phyloP scores from a whole-genome alignment of 2,113 vertebrate species.

The Lepus europaeus region DNA sequence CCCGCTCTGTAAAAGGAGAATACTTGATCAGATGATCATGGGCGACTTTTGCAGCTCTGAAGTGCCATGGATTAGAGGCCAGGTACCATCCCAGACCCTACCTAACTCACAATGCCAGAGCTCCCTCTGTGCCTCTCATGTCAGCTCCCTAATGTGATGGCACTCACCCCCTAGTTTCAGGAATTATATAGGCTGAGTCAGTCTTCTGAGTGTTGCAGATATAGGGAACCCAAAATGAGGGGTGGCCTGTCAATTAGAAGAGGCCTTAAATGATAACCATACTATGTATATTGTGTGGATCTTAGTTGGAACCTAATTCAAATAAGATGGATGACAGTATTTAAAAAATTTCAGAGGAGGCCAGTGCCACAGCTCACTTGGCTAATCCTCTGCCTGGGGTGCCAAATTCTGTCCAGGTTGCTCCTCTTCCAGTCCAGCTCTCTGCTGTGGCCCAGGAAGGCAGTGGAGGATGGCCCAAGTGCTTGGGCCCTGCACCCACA shows the following conservation, averaged over 20 bases:
- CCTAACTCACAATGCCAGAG: not conserved
- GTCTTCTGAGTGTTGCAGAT: not conserved
- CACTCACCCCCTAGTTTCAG: not conserved
- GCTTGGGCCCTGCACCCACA: too few relatives aligned
- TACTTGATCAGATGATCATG: not conserved
- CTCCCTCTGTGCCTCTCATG: not conserved
- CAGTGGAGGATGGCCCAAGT: too few relatives aligned
- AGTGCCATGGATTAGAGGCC: not conserved
- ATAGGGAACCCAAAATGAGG: not conserved
- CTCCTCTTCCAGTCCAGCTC: too few relatives aligned
- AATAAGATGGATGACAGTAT: not conserved
- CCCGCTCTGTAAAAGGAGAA: not conserved
- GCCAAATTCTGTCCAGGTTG: too few relatives aligned
- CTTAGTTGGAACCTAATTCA: constrained; percentile 48
- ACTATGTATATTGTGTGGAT: not conserved
- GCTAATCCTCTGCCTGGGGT: too few relatives aligned
- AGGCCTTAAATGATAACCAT: not conserved
- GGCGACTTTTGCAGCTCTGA: constrained; percentile 1
- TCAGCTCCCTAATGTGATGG: not conserved
- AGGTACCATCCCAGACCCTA: not conserved
- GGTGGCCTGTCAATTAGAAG: not conserved
- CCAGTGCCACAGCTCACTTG: too few relatives aligned
- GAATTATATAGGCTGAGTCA: not conserved
- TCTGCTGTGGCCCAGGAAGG: too few relatives aligned
- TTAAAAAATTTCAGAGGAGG: not conserved